phyloP scores from a whole-genome alignment of 2,797 vertebrate species.

The Aselliscus stoliczkanus region DNA sequence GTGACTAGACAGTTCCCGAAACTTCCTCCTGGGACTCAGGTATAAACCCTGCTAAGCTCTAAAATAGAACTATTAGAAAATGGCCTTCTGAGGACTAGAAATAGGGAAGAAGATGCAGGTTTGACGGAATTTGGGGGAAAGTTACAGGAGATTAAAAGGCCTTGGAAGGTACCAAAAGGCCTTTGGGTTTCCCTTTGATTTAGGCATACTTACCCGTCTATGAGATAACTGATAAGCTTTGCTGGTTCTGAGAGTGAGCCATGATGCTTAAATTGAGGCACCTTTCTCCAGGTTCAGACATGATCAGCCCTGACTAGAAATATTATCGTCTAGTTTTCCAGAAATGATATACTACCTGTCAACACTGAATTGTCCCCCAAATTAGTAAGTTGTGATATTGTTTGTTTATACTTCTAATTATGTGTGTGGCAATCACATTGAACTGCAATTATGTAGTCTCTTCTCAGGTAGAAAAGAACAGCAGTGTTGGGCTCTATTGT shows the following conservation, averaged over 20 bases:
- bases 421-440: neutral
- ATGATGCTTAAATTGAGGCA: neutral
- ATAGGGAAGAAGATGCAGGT: neutral
- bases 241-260: neutral
- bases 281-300: neutral
- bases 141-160: neutral
- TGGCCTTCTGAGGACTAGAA: neutral
- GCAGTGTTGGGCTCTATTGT: neutral
- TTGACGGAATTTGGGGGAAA: neutral
- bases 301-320: neutral
- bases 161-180: neutral
- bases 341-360: neutral
- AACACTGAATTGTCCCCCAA: neutral
- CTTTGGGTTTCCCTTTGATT: neutral
- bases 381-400: neutral
- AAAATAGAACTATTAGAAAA: neutral
- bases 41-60: neutral
- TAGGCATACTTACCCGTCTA: neutral
- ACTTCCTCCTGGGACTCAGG: neutral
- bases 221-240: neutral
- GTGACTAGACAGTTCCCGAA: neutral
- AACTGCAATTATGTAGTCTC: neutral
- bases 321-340: neutral
- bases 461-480: neutral
- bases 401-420: neutral